Base-by-base conservation (phyloP, 2,113 vertebrate genomes). In the Anarhynchus alexandrinus region DNA sequence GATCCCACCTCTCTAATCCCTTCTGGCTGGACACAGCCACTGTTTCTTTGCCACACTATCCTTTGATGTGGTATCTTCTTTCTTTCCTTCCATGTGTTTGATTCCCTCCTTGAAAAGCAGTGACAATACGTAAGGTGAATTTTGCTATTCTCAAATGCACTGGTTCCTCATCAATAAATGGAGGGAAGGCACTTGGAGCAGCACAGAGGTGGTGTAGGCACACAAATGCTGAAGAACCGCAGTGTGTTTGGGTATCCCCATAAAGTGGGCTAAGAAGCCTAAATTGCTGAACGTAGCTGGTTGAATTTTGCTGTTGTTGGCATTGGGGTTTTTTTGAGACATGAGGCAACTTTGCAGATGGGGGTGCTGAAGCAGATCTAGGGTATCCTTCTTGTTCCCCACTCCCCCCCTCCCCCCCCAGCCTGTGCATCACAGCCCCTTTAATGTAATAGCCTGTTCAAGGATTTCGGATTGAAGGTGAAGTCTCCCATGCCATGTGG, bases 181-280 rank as follows among this genome's bases (percentile, higher is more conserved):
- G 7, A 26, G 10, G 14, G 18, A 40, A 43, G n/a, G 34, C 22
- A 1, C 38, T 52, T 3, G 30, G 84, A 76, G 59, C 34, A 49
- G 69, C 55, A 5, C 64, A 8, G 32, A 51, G 15, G 16, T 32
- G 36, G 6, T 14, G 47, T 32, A 51, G 32, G 23, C 26, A 42
- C 19, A 36, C 2, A 42, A 67, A 13, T 54, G 40, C 69, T 9
- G 5, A n/a, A 6, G 7, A 42, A 29, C 14, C 15, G 2, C 18
- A 0, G 4, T 0, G 2, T 30, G 4, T 69, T 83, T 43, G 17
- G 15, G 3, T 22, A 4, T 6, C 11, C 8, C 77, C 1, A 0
- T 14, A 34, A 54, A 54, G 2, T 2, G 20, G 9, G 32, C 19
- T 10, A 6, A 78, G 32, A 15, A 34, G 1, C 29, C 29, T 18